Base-by-base conservation (phyloP, 2,888 invertebrate species). In the Drosophila neoperkinsi region DNA sequence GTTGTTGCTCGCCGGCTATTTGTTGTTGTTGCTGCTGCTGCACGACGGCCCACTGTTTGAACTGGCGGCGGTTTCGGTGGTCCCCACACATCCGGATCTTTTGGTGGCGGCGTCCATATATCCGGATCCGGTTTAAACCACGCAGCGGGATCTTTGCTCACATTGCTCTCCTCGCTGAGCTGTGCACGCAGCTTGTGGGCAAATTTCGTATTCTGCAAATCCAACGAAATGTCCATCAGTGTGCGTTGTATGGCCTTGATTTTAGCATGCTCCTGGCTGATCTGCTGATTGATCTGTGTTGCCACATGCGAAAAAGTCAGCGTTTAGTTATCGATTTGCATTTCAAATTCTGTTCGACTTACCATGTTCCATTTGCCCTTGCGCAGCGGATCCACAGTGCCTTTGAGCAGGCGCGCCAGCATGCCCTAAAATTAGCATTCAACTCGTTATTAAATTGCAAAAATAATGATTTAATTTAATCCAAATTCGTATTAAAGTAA, bases 331-430 rank as follows among this genome's bases (percentile, higher is more conserved):
- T 31, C 28, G 1, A 31, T 6, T 46, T 16, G 6, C 2, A 10
- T 31, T 31, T 21, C 1, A 28, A 36, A 10, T 16, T 21, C 16
- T 16, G 16, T 2, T 16, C 6, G 18, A 74, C 94, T 94, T 92
- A 97, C 98, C 95, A 97, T 95, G 92, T 96, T 97, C 98, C 98
- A 98, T 94, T 97, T 97, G 71, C 96, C 96, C 93, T 97, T 97
- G 76, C 97, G 95, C 70, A 96, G 95, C 43, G 96, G 96, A 93
- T 98, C 98, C 18, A 95, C 95, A 74, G 97, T 97, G 61, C 96
- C 96, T 36, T 95, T 94, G 52, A 99, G 94, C 71, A 98, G 95
- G 88, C 97, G 95, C 89, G 97, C 97, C 87, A 99, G 96, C 95
- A 98, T 97, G 93, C 98, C 97, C 69, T 99, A 57, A 10, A 64